Evolutionary conservation across 2,113 vertebrate species (phyloP).

Genomic region (Calcarius ornatus): DNA sequence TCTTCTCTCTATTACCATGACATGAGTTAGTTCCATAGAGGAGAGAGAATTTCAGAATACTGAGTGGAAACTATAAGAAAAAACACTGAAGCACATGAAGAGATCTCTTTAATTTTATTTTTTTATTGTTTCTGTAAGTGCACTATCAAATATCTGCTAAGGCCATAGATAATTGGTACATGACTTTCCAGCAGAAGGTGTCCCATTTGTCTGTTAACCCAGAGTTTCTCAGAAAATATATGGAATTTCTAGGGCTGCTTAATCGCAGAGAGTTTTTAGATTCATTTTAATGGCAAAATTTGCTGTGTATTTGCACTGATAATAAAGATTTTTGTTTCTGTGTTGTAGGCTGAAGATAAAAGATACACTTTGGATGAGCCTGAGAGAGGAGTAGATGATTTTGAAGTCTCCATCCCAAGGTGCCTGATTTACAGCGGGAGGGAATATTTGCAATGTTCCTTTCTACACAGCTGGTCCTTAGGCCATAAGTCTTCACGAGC

Average conservation of each 20-base stretch:
- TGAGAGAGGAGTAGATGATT: not conserved
- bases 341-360: slow-evolving; percentile 40
- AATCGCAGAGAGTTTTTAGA: not conserved
- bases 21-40: not conserved
- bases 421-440: slow-evolving; percentile 30
- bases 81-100: not conserved
- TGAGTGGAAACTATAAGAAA: not conserved
- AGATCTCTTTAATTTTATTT: not conserved
- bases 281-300: not conserved
- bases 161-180: not conserved
- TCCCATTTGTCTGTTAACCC: not conserved
- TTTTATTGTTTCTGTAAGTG: not conserved
- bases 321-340: slow-evolving; percentile 8
- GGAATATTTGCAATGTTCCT: not conserved
- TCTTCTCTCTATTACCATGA: not conserved
- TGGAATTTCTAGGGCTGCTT: not conserved
- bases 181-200: not conserved
- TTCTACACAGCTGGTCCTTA: not conserved
- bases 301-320: not conserved
- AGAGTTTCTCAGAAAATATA: not conserved
- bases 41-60: not conserved
- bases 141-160: not conserved
- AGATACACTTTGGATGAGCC: not conserved
- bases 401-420: slow-evolving; percentile 68
- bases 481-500: not conserved